phyloP scores from a whole-genome alignment of 1,140 invertebrate genomes.

The Cotesia typhae region DNA sequence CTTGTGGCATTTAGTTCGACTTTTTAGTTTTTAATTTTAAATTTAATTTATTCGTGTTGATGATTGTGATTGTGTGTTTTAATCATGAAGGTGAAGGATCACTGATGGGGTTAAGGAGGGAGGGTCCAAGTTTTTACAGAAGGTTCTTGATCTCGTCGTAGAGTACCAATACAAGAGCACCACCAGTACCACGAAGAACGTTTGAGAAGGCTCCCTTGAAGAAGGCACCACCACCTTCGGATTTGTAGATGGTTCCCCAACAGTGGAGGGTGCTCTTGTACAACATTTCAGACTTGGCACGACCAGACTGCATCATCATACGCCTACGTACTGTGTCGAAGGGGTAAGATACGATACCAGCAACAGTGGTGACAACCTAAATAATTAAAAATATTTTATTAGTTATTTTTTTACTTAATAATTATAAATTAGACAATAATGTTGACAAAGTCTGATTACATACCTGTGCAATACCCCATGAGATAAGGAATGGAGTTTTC shows the following conservation, averaged over 20 bases:
- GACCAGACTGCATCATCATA: constrained; percentile 90
- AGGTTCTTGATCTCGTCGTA: constrained; percentile 81
- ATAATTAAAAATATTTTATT: constrained; percentile 35
- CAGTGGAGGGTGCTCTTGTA: constrained; percentile 80
- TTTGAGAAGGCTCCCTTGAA: constrained; percentile 87
- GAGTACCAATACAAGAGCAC: constrained; percentile 80
- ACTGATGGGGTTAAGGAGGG: constrained; percentile 16
- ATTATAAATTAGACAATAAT: constrained; percentile 62
- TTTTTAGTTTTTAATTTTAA: too few relatives aligned
- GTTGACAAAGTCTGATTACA: constrained; percentile 32
- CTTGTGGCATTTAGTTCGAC: background rate
- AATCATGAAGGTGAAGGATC: constrained; percentile 25
- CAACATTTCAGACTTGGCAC: constrained; percentile 72
- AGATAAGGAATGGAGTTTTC: constrained; percentile 76
- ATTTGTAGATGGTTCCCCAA: constrained; percentile 74
- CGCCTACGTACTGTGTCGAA: constrained; percentile 89
- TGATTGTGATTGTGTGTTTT: constrained; percentile 35
- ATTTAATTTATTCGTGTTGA: constrained; percentile 26
- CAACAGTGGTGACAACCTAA: constrained; percentile 75
- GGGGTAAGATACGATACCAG: constrained; percentile 87
- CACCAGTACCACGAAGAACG: constrained; percentile 80
- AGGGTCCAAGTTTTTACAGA: constrained; percentile 57
- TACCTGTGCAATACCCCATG: constrained; percentile 86
- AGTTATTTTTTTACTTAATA: constrained; percentile 21
- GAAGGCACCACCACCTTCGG: constrained; percentile 76